These are phyloP conservation scores for Leucoraja ocellata DNA, from an alignment of 2,797 vertebrate species.

Conservation along the genomic window DNA sequence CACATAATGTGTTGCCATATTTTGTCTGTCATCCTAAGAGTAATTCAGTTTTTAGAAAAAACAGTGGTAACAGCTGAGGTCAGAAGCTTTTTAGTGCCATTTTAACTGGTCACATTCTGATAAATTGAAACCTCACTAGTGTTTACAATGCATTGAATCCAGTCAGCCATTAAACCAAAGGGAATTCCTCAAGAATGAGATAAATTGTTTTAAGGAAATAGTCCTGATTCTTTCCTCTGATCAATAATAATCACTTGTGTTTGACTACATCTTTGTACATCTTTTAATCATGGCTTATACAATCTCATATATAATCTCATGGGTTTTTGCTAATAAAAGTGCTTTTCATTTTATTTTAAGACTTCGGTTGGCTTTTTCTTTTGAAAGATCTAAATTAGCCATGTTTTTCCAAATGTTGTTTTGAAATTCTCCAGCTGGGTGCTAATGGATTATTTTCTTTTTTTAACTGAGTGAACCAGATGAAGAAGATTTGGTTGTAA, in stretches of 20 bases:
- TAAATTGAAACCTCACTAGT: constrained; percentile 36
- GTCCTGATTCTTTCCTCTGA: constrained; percentile 21
- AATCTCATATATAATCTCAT: constrained; percentile 50
- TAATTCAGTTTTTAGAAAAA: constrained; percentile 21
- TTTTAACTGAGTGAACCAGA: background rate
- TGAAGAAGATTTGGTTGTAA: background rate
- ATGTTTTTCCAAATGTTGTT: background rate
- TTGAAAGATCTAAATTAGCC: background rate
- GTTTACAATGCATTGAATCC: constrained; percentile 39
- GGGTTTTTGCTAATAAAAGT: constrained; percentile 65
- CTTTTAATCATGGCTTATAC: constrained; percentile 45
- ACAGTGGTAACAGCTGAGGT: background rate
- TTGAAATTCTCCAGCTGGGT: background rate
- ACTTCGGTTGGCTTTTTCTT: background rate
- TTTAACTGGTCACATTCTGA: background rate
- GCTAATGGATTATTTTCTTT: background rate
- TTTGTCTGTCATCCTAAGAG: constrained; percentile 27
- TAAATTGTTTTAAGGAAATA: constrained; percentile 17
- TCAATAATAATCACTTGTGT: constrained; percentile 12
- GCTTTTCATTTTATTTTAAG: constrained; percentile 42
- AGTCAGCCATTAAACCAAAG: constrained; percentile 42
- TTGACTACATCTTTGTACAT: constrained; percentile 35
- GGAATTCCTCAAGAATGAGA: constrained; percentile 38
- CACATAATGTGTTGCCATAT: constrained; percentile 28
- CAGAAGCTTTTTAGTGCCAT: constrained; percentile 20